Evolutionary conservation across 2,113 vertebrate genomes (phyloP), one percentile per base, ranked within the genome.

Genomic region (Tachuris rubrigastra): DNA sequence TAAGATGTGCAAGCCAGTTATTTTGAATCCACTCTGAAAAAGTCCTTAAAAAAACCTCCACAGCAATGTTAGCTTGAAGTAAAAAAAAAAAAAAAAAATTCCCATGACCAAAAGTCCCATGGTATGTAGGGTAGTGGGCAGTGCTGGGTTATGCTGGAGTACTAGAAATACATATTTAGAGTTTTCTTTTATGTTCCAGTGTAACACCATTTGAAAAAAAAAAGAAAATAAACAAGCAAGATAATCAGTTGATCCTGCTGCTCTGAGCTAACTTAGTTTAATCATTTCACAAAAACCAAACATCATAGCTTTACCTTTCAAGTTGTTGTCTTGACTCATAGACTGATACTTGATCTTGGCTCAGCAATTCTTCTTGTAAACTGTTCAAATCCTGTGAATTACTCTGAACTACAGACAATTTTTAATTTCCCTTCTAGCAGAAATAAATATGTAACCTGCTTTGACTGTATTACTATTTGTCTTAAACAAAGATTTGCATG

Each of bases 251-350:
- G 74, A 69, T 96, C 94, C 95, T 96, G 87, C 96, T 96, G 93
- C 83, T 97, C 74, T 94, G 93, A 97, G 94, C 97, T 97, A 97
- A 94, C 74, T 97, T 94, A 90, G 79, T 96, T 96, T 96, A 97
- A 97, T 96, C 41, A 94, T 95, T 97, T 90, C 25, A 69, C 66
- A 85, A 84, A 93, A 96, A 19, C 21, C 33, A 66, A 89, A 90
- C 27, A 81, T 22, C 71, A 79, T 49, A 63, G 14, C 33, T 90
- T 30, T 87, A 89, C 72, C 39, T 97, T 96, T 94, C 13, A 55
- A 97, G 86, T 69, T 96, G 89, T 83, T 90, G 85, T 52, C 50
- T 66, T 97, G 86, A 59, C 58, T 93, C 59, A 53, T 9, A 69
- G 28, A 95, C 66, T 89, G 69, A 96, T 35, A 65, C 39, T 96